Base-by-base conservation (phyloP, 1,140 invertebrate species). In the Manduca sexta region DNA sequence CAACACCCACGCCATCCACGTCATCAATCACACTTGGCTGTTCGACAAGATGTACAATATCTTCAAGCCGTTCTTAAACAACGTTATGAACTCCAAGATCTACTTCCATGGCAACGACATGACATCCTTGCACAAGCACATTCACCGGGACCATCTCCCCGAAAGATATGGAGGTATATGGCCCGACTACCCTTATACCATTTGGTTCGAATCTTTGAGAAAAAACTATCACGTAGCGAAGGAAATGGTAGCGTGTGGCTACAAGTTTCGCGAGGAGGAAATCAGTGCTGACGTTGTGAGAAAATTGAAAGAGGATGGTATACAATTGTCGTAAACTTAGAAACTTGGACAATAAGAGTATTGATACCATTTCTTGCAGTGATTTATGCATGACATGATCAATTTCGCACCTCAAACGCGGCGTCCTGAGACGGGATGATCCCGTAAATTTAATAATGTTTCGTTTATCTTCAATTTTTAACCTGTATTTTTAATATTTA, bases 1-100 rank as follows among this genome's bases (percentile, higher is more conserved):
- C 56, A 91, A 89, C 30, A 93, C 91, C 0, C 78, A 92, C 49
- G 91, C 92, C 0, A 89, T 95, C 31, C 93, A 95, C 70, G 91
- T 95, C 33, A 86, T 95, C 0, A 90, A 93, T 62, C 92, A 95
- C 61, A 92, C 93, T 0, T 94, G 92, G 92, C 74, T 93, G 0
- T 94, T 94, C 64, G 93, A 93, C 63, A 90, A 92, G 26, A 91
- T 93, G 15, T 94, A 91, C 68, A 89, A 88, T 39, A 89, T 94
- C 5, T 94, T 95, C 64, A 93, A 93, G 62, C 93, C 93, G 0
- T 81, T 95, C 2, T 74, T 95, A 8, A 90, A 90, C 56, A 69
- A 88, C 1, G 73, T 87, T 29, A 94, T 94, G 91, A 87, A 87
- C 16, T 88, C 91, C 6, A 90, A 86, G 54, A 90, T 94, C 39